Evolutionary conservation across 1,140 invertebrate species (phyloP).

Genomic region (Odontomachus brunneus): DNA sequence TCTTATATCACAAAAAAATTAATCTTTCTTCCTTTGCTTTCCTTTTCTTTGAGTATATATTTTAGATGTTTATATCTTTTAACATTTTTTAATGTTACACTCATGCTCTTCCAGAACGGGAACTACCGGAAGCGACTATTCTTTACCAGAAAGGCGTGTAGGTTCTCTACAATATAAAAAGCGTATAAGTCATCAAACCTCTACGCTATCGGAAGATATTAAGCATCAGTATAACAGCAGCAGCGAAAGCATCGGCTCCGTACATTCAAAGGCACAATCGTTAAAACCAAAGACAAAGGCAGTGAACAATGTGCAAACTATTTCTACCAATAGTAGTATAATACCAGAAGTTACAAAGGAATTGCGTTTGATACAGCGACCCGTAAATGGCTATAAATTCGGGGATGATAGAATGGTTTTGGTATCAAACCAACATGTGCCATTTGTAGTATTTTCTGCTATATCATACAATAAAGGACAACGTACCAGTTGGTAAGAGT

Average conservation of each 20-base stretch:
- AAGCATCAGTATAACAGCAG: conserved; percentile 90
- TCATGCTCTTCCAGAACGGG: conserved; percentile 85
- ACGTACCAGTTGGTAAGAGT: conserved; percentile 87
- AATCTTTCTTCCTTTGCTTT: not conserved
- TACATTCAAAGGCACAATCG: conserved; percentile 81
- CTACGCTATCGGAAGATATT: conserved; percentile 86
- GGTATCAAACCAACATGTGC: conserved; percentile 89
- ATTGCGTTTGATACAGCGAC: conserved; percentile 83
- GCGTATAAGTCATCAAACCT: conserved; percentile 85
- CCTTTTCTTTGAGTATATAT: not conserved
- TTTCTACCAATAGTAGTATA: conserved; percentile 78
- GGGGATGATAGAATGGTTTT: conserved; percentile 92
- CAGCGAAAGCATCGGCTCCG: conserved; percentile 89
- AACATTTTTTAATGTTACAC: conserved; percentile 13
- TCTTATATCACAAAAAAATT: not conserved
- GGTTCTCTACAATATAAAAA: conserved; percentile 85
- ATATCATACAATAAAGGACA: conserved; percentile 92
- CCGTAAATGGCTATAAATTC: conserved; percentile 88
- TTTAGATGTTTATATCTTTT: not conserved
- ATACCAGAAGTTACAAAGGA: conserved; percentile 83
- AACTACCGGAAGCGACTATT: conserved; percentile 87
- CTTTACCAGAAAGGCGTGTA: conserved; percentile 85
- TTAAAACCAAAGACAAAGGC: conserved; percentile 78
- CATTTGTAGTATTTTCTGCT: conserved; percentile 93
- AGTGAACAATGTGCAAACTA: conserved; percentile 76